Evolutionary conservation across 2,113 vertebrate genomes (phyloP), one percentile per base, ranked within the genome.

Genomic region (Stictonetta naevosa): DNA sequence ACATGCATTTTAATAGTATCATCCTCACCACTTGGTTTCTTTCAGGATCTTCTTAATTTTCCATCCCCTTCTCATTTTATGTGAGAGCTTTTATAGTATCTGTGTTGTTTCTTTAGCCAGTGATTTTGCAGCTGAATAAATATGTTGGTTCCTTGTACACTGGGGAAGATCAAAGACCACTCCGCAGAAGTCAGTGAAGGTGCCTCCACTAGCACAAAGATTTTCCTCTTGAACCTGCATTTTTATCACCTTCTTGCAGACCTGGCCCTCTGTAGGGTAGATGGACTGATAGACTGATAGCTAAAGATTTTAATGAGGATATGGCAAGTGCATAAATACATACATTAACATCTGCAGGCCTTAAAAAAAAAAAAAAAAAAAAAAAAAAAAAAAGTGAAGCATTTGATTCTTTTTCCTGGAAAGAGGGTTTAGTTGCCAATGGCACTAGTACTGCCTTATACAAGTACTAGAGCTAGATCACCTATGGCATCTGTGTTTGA

Each of bases 81-180:
- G 12, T 44, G 29, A 38, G 44, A 83, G 12, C 74, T 77, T 28
- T 22, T 46, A 2, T 21, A 42, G 7, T 42, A 26, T 64, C 33
- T 69, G 3, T 36, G 10, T 31, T 31, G 15, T 36, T 36, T 71
- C 38, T 81, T 56, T 53, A 91, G 59, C 38, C 26, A 58, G 11
- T 34, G 42, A 73, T 93, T 74, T 87, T 69, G 38, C 26, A 87
- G 25, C 6, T 85, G 33, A 82, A 66, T 10, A 82, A 62, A 58
- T 52, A 10, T 3, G 1, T 52, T 50, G 62, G 6, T 50, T 79
- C 22, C n/a, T 34, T 79, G 82, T 59, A 44, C 16, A 11, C 16
- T 15, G n/a, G 20, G 10, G 8, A 33, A 71, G 87, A 60, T 6
- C 0, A 2, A 50, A 11, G 4, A 2, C 40, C n/a, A 20, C 2